Evolutionary conservation across 2,113 vertebrate species (phyloP), one percentile per base, ranked within the genome.

Genomic region (Indri indri): DNA sequence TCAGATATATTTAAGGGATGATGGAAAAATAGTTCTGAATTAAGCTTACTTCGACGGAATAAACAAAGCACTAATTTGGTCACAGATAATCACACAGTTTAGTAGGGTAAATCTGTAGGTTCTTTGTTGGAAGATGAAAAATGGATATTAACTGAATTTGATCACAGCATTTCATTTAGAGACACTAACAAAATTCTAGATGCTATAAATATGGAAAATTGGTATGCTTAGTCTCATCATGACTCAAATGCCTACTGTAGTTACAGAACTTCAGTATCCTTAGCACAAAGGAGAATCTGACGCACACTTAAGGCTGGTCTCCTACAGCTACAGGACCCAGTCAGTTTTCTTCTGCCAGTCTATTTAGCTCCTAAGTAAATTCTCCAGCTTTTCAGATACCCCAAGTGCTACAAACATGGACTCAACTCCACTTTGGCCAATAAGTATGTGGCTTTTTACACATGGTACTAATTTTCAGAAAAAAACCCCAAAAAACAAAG

Each of bases 381-480:
- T n/a, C 45, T 77, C 47, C 83, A 98, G 85, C 77, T 96, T 97
- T 92, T 93, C 89, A 96, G 40, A 95, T 97, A 68, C 6, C 89
- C 94, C 71, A 95, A 93, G 94, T 92, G 71, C 92, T 71, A 90
- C 37, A 96, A 95, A 92, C 92, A 59, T n/a, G 45, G 11, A 37
- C 73, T 95, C 88, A 0, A 88, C 96, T 96, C 90, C 65, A 93
- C 92, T 45, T 2, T 50, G 91, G 98, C 91, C 95, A 97, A 70
- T 91, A 91, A 94, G 5, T 34, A 80, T 0, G 59, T 66, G 76
- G 5, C 77, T 96, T 80, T 96, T n/a, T 74, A 76, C 65, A 97
- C 90, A 97, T 2, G 88, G 50, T 97, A 85, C 82, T 83, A 71
- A 95, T 95, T 94, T 93, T 92, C n/a, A 2, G 74, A 92, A 93